Conservation (phyloP, 2,888 invertebrate species). For the Tenodera sinensis region DNA sequence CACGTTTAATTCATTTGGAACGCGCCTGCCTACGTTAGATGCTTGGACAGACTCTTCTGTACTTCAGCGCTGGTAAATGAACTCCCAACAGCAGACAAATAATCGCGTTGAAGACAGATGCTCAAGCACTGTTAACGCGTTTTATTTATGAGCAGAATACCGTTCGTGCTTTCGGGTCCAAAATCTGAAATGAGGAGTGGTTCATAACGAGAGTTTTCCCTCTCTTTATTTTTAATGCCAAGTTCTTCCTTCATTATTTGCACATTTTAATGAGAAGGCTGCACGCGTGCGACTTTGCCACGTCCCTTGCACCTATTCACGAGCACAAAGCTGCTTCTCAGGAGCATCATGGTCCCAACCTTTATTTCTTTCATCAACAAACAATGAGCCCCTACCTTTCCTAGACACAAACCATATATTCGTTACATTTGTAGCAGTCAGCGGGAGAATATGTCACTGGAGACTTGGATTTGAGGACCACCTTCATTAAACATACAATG, state of each 20-base stretch:
- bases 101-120: not conserved
- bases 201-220: not conserved
- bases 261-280: not conserved
- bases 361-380: not conserved
- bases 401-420: not conserved
- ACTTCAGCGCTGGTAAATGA: not conserved
- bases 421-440: not conserved
- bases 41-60: not conserved
- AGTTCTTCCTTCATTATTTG: not conserved
- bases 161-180: not conserved
- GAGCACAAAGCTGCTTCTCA: not conserved
- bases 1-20: not conserved
- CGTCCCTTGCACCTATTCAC: not conserved
- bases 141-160: not conserved
- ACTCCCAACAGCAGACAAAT: not conserved
- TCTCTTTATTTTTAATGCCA: not conserved
- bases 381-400: not conserved
- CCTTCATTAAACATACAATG: too few relatives aligned
- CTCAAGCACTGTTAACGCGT: not conserved
- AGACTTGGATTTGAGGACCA: too few relatives aligned
- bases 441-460: not conserved
- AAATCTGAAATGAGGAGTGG: not conserved
- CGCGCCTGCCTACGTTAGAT: not conserved
- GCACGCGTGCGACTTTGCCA: not conserved
- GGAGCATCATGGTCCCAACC: not conserved